phyloP scores from a whole-genome alignment of 2,113 vertebrate genomes.

The Ptychochromis oligacanthus region DNA sequence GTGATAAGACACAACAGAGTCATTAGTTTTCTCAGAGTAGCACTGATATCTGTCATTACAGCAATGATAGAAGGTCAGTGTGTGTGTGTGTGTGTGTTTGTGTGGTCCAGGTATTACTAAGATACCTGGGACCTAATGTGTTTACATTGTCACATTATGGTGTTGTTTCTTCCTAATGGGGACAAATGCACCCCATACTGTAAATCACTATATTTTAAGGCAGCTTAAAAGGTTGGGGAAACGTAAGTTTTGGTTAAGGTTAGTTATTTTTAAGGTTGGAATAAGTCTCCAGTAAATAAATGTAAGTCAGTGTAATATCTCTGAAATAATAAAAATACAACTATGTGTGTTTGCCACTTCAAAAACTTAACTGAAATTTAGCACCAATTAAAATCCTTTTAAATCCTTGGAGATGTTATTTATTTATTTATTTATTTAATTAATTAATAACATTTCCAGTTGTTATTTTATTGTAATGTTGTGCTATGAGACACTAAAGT shows the following conservation, averaged over 20 bases:
- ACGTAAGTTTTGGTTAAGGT: background rate
- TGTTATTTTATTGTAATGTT: background rate
- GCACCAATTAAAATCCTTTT: background rate
- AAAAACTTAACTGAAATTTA: too few relatives aligned
- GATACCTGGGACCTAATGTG: too few relatives aligned
- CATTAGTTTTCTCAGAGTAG: background rate
- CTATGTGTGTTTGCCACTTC: background rate
- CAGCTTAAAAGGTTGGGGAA: background rate
- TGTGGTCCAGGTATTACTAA: too few relatives aligned
- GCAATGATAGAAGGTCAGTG: background rate
- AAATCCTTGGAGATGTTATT: background rate
- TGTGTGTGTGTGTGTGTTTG: too few relatives aligned
- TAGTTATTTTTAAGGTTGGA: background rate
- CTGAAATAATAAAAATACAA: background rate
- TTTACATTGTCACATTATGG: background rate
- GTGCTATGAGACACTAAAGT: background rate
- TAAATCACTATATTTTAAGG: background rate
- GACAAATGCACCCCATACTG: background rate
- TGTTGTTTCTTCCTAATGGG: background rate
- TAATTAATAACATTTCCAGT: too few relatives aligned
- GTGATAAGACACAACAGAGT: constrained; percentile 29
- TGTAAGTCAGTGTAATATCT: background rate
- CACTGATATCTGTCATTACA: background rate
- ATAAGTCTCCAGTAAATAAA: background rate
- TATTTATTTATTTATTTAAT: too few relatives aligned